These are phyloP conservation scores for Vipera ursinii DNA, from an alignment of 2,797 vertebrate genomes.

Conservation along the genomic window DNA sequence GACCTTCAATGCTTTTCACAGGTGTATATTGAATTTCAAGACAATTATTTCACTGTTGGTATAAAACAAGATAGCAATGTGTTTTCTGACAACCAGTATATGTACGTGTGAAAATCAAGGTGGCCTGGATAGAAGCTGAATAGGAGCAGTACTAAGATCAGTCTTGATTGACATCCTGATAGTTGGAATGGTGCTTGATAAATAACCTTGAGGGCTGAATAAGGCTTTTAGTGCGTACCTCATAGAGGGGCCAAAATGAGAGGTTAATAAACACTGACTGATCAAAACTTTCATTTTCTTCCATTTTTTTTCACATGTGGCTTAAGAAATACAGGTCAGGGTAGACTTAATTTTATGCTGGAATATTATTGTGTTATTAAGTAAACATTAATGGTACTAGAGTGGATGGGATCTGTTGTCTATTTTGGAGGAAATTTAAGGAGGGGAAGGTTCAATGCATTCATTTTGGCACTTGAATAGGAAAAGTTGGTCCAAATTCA, in stretches of 20 bases:
- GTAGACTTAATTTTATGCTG: background rate
- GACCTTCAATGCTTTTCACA: background rate
- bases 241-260: background rate
- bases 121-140: background rate
- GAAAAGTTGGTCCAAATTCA: background rate
- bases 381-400: background rate
- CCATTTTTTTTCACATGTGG: background rate
- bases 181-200: background rate
- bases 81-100: background rate
- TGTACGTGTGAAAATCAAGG: background rate
- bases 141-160: background rate
- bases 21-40: background rate
- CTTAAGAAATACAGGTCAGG: background rate
- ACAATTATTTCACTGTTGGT: background rate
- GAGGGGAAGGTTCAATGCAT: background rate
- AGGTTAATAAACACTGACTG: background rate
- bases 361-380: background rate
- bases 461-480: background rate
- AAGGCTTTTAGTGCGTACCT: background rate
- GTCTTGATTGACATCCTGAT: background rate
- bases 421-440: background rate
- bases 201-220: background rate
- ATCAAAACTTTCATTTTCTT: background rate
- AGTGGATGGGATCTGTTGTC: background rate
- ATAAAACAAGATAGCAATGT: background rate